Evolutionary conservation across 2,888 invertebrate species (phyloP).

Genomic region (Petrophora chlorosata): DNA sequence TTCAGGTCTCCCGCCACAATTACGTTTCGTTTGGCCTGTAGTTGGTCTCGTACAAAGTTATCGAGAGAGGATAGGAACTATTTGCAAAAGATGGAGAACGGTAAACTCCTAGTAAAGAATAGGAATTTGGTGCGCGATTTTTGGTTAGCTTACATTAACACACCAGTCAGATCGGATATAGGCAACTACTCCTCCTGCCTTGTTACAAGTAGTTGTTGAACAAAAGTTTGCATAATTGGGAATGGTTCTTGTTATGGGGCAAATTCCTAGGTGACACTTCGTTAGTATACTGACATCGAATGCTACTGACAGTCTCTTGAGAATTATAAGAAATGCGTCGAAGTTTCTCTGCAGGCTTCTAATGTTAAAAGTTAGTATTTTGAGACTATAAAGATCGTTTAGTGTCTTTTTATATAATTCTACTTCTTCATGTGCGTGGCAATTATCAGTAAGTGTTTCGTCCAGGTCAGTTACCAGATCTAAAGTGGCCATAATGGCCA

Average conservation of each 20-base stretch:
- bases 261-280: background rate
- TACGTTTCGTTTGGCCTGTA: too few relatives aligned
- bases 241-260: background rate
- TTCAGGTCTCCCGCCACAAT: too few relatives aligned
- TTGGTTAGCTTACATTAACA: background rate
- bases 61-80: too few relatives aligned
- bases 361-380: background rate
- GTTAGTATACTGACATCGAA: slow-evolving; percentile 5
- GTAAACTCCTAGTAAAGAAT: background rate
- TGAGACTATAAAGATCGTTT: background rate
- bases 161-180: background rate
- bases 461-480: too few relatives aligned
- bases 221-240: background rate
- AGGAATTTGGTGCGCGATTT: background rate
- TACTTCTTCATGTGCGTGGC: background rate
- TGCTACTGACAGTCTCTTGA: slow-evolving; percentile 4
- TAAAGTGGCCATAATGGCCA: too few relatives aligned
- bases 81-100: background rate
- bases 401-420: background rate
- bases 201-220: background rate
- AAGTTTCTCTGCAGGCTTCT: slow-evolving; percentile 4
- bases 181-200: background rate
- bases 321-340: background rate
- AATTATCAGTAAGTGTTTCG: too few relatives aligned
- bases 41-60: too few relatives aligned